Evolutionary conservation across 2,888 invertebrate species (phyloP).

Genomic region (Cephus spinipes): DNA sequence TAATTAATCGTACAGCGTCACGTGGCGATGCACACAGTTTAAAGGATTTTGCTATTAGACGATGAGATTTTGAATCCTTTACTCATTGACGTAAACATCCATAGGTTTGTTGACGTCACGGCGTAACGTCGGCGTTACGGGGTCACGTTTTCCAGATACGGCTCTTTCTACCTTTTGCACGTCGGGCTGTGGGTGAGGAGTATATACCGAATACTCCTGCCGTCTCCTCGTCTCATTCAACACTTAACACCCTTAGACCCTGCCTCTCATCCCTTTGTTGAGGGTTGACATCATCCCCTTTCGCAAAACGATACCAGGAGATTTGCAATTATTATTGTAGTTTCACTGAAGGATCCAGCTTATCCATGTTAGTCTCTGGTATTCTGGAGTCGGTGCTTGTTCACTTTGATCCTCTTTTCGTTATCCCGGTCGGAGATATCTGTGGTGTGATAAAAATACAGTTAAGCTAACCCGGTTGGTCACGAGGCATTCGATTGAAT

Average conservation of each 20-base stretch:
- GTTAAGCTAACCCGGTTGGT: neutral
- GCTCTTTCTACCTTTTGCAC: neutral
- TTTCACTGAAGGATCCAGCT: neutral
- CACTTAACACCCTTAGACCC: neutral
- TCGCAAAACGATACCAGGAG: neutral
- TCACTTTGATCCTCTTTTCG: neutral
- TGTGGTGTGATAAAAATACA: neutral
- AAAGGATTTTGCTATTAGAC: neutral
- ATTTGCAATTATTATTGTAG: neutral
- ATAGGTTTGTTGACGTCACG: neutral
- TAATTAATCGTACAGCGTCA: neutral
- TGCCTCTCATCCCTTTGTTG: neutral
- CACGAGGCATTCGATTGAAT: neutral
- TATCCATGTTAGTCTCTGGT: neutral
- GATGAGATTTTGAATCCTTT: neutral
- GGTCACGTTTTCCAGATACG: neutral
- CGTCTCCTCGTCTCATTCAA: neutral
- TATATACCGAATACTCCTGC: neutral
- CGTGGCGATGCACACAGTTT: neutral
- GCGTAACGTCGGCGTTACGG: neutral
- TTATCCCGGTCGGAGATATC: neutral
- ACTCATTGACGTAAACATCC: neutral
- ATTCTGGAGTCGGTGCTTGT: neutral
- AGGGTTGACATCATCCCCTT: neutral
- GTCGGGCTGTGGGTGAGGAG: neutral